Evolutionary conservation across 1,140 invertebrate genomes (phyloP).

Genomic region (Heliconius nattereri): DNA sequence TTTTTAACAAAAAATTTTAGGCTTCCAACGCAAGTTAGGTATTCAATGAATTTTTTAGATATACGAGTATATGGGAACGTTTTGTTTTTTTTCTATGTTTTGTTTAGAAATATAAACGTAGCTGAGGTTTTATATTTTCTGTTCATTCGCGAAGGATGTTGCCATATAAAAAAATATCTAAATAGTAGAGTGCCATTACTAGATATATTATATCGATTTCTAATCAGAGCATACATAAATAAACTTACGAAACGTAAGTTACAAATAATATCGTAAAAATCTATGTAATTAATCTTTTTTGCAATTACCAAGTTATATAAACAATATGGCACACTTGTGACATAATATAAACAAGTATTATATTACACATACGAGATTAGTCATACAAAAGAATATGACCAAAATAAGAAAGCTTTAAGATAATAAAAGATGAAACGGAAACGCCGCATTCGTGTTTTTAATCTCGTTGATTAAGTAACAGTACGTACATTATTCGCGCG

Average conservation of each 20-base stretch:
- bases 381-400: conserved; percentile 12
- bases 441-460: conserved; percentile 17
- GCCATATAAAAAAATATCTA: background rate
- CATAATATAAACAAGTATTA: background rate
- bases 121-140: background rate
- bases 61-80: background rate
- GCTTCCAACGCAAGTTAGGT: background rate
- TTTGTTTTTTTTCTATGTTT: background rate
- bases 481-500: conserved; percentile 42
- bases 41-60: conserved; percentile 4
- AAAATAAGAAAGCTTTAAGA: background rate
- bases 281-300: background rate
- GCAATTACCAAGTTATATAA: background rate
- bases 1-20: conserved; percentile 6
- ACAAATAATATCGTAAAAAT: background rate
- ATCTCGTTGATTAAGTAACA: conserved; percentile 40
- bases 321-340: background rate
- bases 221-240: background rate
- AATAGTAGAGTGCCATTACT: background rate
- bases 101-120: background rate
- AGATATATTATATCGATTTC: background rate
- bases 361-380: background rate
- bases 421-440: conserved; percentile 13
- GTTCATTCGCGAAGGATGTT: background rate
- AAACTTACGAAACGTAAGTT: background rate